phyloP scores from a whole-genome alignment of 2,113 vertebrate species.

The Callipepla squamata region DNA sequence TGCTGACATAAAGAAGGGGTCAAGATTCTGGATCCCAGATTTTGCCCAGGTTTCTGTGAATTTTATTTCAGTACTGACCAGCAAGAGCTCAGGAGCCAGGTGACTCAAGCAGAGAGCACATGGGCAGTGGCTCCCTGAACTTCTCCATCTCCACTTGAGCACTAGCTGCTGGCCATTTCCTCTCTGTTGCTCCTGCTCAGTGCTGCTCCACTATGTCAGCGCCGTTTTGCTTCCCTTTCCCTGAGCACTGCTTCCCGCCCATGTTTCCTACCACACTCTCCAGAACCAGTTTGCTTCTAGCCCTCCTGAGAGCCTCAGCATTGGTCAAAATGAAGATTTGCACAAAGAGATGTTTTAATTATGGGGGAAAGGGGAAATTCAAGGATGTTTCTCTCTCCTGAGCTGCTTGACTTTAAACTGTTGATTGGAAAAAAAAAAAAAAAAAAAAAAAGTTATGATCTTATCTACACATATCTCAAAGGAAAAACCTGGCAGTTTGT shows the following conservation, averaged over 20 bases:
- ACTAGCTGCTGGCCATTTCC: fast-evolving
- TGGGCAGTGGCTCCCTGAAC: background rate
- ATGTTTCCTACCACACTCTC: background rate
- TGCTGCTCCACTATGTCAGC: background rate
- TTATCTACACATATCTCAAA: background rate
- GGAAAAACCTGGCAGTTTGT: background rate
- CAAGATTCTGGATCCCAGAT: background rate
- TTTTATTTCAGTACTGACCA: background rate
- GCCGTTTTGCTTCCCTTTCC: background rate
- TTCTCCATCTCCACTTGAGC: background rate
- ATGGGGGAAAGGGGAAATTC: background rate
- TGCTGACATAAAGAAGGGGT: background rate
- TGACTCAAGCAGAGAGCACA: background rate
- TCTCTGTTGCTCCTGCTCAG: background rate
- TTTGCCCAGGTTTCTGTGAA: background rate
- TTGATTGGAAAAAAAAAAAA: background rate
- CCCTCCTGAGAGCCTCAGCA: background rate
- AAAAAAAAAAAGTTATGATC: too few relatives aligned
- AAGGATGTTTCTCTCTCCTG: background rate
- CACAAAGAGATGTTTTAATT: background rate
- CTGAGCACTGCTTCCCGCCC: background rate
- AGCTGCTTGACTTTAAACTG: background rate
- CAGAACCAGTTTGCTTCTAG: background rate
- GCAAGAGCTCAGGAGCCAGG: background rate
- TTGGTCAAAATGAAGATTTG: background rate